A percentile compares a stretch with the other conserved stretches of the same genome.
These are phyloP conservation scores for Coreius guichenoti DNA, from an alignment of 2,797 vertebrate species.

Conservation along the genomic window DNA sequence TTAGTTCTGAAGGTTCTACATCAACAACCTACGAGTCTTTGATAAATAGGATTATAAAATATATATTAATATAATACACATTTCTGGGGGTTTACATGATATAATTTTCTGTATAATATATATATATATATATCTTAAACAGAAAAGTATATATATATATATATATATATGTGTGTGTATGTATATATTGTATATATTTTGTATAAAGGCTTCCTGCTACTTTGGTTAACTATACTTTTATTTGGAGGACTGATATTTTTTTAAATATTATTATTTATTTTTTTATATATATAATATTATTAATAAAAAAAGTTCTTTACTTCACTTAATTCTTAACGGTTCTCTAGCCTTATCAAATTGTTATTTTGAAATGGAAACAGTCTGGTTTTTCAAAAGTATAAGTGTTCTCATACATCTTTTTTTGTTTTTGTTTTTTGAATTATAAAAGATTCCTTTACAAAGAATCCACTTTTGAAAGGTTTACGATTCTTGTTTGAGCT, in stretches of 20 bases:
- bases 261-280: too few relatives aligned
- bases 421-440: rapidly evolving
- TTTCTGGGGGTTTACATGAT: too few relatives aligned
- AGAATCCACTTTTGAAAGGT: background rate
- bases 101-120: background rate
- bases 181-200: too few relatives aligned
- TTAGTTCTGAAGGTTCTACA: background rate
- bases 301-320: background rate
- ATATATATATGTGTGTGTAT: too few relatives aligned
- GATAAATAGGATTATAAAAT: background rate
- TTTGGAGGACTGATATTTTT: too few relatives aligned
- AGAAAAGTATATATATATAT: too few relatives aligned
- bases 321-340: background rate
- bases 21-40: background rate
- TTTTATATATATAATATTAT: background rate
- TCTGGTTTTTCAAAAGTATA: background rate
- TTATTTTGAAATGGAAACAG: background rate
- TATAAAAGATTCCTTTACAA: background rate
- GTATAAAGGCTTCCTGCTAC: too few relatives aligned
- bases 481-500: conserved; percentile 1
- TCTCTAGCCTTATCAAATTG: background rate
- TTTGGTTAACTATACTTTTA: too few relatives aligned
- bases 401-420: background rate
- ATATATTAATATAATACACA: background rate
- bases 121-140: too few relatives aligned